Evolutionary conservation across 2,888 invertebrate genomes (phyloP).

Genomic region (Diaprepes abbreviatus): DNA sequence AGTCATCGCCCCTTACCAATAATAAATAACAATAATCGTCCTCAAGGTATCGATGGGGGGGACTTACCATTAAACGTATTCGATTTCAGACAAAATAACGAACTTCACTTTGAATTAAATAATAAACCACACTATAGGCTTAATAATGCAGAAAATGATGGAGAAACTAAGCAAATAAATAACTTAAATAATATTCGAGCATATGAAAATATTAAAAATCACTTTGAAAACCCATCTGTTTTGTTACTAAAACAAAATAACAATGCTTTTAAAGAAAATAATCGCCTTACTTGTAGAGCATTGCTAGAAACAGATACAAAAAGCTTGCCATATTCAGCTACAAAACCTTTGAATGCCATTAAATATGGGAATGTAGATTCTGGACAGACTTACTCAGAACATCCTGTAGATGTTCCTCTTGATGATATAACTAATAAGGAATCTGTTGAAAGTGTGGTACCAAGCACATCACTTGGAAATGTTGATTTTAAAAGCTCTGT

Average conservation of each 20-base stretch:
- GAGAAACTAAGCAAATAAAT: slow-evolving; percentile 55
- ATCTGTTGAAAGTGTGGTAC: slow-evolving; percentile 54
- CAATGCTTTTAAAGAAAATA: slow-evolving; percentile 53
- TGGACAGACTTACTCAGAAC: slow-evolving; percentile 59
- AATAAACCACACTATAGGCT: slow-evolving; percentile 42
- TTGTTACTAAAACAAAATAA: slow-evolving; percentile 55
- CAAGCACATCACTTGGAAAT: slow-evolving; percentile 57
- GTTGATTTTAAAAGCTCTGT: slow-evolving; percentile 62
- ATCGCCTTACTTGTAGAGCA: slow-evolving; percentile 75
- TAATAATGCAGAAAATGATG: slow-evolving; percentile 47
- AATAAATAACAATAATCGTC: slow-evolving; percentile 57
- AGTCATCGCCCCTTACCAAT: slow-evolving; percentile 62
- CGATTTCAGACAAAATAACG: slow-evolving; percentile 23
- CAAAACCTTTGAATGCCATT: slow-evolving; percentile 7
- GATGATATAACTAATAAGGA: slow-evolving; percentile 13
- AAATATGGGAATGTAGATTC: slow-evolving; percentile 47
- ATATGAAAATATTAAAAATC: slow-evolving; percentile 59
- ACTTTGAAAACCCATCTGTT: slow-evolving; percentile 52
- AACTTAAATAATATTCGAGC: slow-evolving; percentile 65
- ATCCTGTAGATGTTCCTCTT: slow-evolving; percentile 62
- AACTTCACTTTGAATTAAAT: slow-evolving; percentile 20
- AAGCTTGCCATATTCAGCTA: slow-evolving; percentile 6
- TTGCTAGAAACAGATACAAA: slow-evolving; percentile 62
- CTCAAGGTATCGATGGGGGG: slow-evolving; percentile 62
- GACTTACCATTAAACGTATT: slow-evolving; percentile 58